Percentiles rank a stretch among this genome's conserved stretches.
These are phyloP conservation scores for Drosophila diplacantha DNA, from an alignment of 2,888 invertebrate species.

Conservation along the genomic window DNA sequence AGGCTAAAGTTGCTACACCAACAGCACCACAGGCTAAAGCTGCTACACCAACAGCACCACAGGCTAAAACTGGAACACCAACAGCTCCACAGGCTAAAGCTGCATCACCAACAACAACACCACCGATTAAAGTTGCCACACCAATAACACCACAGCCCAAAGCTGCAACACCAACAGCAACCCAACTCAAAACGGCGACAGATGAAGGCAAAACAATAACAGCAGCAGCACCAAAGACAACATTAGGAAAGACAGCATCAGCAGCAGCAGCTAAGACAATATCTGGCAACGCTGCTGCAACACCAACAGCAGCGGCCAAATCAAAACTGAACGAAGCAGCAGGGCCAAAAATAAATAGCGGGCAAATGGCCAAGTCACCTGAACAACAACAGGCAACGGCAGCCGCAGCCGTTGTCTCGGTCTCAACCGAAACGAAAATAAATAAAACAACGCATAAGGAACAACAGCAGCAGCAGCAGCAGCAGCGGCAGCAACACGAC, in stretches of 20 bases:
- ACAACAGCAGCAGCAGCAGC: constrained; percentile 49
- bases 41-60: too few relatives aligned
- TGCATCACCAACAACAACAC: constrained; percentile 4
- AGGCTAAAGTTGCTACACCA: too few relatives aligned
- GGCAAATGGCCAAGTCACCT: constrained; percentile 77
- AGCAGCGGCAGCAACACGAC: constrained; percentile 47
- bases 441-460: constrained; percentile 61
- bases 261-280: constrained; percentile 2
- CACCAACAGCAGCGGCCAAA: constrained; percentile 43
- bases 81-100: background rate
- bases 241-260: constrained; percentile 22
- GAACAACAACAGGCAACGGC: constrained; percentile 67
- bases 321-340: constrained; percentile 49
- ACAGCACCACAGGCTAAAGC: too few relatives aligned
- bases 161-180: constrained; percentile 23
- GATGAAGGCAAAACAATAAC: constrained; percentile 18
- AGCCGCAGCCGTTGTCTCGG: constrained; percentile 34
- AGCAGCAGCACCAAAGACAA: constrained; percentile 8
- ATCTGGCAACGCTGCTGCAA: constrained; percentile 40
- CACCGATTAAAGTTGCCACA: constrained; percentile 33
- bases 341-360: constrained; percentile 76
- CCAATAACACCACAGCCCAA: constrained; percentile 20
- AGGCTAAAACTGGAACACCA: constrained; percentile 8
- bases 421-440: constrained; percentile 49
- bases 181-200: constrained; percentile 9